These are phyloP conservation scores for Haliclona indistincta DNA, from an alignment of 37 sponge, comb jelly and placozoan species.

Conservation along the genomic window DNA sequence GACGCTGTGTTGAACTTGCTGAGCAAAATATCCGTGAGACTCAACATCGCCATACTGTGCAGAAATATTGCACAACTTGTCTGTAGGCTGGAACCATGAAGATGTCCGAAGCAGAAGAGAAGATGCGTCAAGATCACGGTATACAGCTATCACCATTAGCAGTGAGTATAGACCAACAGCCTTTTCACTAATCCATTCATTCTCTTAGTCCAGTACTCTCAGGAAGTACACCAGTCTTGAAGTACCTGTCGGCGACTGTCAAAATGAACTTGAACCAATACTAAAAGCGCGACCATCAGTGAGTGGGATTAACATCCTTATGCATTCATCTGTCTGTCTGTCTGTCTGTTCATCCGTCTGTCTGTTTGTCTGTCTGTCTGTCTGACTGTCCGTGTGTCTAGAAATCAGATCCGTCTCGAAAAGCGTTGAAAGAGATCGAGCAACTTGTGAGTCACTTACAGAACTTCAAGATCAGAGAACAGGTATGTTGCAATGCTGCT, in stretches of 20 bases:
- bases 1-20: conserved; percentile 13
- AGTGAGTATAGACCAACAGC: conserved; percentile 19
- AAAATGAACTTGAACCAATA: conserved; percentile 56
- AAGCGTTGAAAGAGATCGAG: conserved; percentile 66
- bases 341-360: neutral
- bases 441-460: conserved; percentile 36
- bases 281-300: conserved; percentile 41
- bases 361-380: no score
- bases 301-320: neutral
- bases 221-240: conserved; percentile 32
- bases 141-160: conserved; percentile 57
- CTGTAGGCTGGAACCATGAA: conserved; percentile 47
- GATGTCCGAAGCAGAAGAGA: conserved; percentile 30
- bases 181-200: neutral
- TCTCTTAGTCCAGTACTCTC: conserved; percentile 31
- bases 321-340: neutral
- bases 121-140: conserved; percentile 12
- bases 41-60: no score
- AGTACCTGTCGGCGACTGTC: conserved; percentile 31
- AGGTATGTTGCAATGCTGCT: conserved; percentile 15
- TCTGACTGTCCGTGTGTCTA: conserved; percentile 11
- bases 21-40: conserved; percentile 33
- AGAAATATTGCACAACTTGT: neutral
- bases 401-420: neutral
- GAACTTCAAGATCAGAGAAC: conserved; percentile 53